Evolutionary conservation across 2,113 vertebrate species (phyloP).

Genomic region (pig (Sus scrofa)): T2T-Sscrofa CM000819.6:2501001-2501500

Average conservation of each 20-base stretch:
- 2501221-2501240: too few species aligned
- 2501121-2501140: background rate
- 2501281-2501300: fast-evolving
- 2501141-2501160: fast-evolving
- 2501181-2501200: background rate
- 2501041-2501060: fast-evolving
- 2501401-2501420: background rate
- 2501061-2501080: fast-evolving
- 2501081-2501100: fast-evolving
- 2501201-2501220: background rate
- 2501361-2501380: fast-evolving
- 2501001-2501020: fast-evolving
- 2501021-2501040: too few species aligned
- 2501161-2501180: background rate
- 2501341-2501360: fast-evolving
- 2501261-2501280: background rate
- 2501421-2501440: background rate
- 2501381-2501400: fast-evolving
- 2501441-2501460: background rate
- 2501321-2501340: fast-evolving
- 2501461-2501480: fast-evolving
- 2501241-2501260: fast-evolving
- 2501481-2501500: fast-evolving
- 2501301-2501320: fast-evolving
- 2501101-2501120: fast-evolving